phyloP scores from a whole-genome alignment of 2,888 invertebrate species.

The Drosophila crucigera region DNA sequence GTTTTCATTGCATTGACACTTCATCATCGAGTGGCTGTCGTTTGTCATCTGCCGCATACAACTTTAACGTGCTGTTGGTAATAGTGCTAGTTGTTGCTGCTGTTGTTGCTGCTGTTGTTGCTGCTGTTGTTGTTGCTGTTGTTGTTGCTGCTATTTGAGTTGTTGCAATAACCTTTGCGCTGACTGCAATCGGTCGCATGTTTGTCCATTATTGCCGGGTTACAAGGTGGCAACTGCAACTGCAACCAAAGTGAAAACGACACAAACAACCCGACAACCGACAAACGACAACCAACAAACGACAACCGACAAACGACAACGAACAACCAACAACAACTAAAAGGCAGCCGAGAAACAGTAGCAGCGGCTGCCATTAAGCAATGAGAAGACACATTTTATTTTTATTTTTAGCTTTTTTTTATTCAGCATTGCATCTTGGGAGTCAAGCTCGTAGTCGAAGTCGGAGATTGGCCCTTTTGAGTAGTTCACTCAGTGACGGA shows the following conservation, averaged over 20 bases:
- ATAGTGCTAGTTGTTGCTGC: conserved; percentile 5
- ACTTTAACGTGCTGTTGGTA: conserved; percentile 27
- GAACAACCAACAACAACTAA: conserved; percentile 14
- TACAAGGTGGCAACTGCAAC: conserved; percentile 60
- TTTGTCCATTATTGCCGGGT: conserved; percentile 57
- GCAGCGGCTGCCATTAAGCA: conserved; percentile 75
- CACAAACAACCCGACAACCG: conserved; percentile 45
- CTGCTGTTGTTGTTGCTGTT: conserved; percentile 22
- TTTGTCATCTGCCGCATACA: conserved; percentile 72
- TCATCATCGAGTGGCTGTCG: conserved; percentile 80
- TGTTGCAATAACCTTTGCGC: conserved; percentile 65
- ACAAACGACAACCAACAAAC: conserved; percentile 20
- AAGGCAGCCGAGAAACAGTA: conserved; percentile 64
- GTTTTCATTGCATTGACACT: conserved; percentile 82
- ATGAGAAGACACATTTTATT: conserved; percentile 75
- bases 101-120: conserved; percentile 25
- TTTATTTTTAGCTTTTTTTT: conserved; percentile 47
- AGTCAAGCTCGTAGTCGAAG: not conserved
- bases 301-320: conserved; percentile 18
- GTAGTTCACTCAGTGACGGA: conserved; percentile 50
- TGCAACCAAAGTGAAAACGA: conserved; percentile 69
- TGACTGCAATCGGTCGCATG: conserved; percentile 58
- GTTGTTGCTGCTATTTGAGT: conserved; percentile 17
- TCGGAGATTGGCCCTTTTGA: conserved; percentile 49
- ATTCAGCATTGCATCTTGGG: conserved; percentile 10